phyloP scores from a whole-genome alignment of 2,113 vertebrate species.

The Trematocara macrostoma region DNA sequence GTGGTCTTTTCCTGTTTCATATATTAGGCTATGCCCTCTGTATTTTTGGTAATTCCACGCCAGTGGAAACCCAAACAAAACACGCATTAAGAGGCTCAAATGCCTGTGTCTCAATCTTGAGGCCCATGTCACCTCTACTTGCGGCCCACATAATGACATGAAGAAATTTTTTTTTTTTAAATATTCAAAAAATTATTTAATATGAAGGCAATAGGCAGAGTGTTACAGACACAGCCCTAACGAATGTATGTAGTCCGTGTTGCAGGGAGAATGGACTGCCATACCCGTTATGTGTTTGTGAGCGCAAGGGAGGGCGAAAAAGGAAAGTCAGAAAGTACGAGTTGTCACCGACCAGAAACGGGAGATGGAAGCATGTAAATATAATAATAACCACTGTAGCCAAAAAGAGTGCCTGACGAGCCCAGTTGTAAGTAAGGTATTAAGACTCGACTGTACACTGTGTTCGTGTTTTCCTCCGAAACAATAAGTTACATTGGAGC shows the following conservation, averaged over 20 bases:
- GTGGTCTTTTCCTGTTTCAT: background rate
- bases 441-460: too few relatives aligned
- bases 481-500: too few relatives aligned
- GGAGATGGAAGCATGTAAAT: background rate
- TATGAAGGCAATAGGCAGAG: background rate
- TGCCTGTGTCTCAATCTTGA: background rate
- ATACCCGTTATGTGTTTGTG: background rate
- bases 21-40: background rate
- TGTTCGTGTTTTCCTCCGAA: too few relatives aligned
- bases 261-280: background rate
- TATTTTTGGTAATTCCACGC: background rate
- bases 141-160: background rate
- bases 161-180: accelerated
- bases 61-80: background rate
- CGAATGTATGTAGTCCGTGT: background rate
- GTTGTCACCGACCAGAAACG: background rate
- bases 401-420: too few relatives aligned
- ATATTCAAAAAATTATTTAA: background rate
- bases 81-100: background rate
- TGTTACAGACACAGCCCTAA: background rate
- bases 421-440: too few relatives aligned
- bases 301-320: background rate
- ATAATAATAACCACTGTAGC: too few relatives aligned
- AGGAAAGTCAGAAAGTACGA: accelerated
- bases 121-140: background rate